phyloP scores from a whole-genome alignment of 2,113 vertebrate species.

The Solea solea region DNA sequence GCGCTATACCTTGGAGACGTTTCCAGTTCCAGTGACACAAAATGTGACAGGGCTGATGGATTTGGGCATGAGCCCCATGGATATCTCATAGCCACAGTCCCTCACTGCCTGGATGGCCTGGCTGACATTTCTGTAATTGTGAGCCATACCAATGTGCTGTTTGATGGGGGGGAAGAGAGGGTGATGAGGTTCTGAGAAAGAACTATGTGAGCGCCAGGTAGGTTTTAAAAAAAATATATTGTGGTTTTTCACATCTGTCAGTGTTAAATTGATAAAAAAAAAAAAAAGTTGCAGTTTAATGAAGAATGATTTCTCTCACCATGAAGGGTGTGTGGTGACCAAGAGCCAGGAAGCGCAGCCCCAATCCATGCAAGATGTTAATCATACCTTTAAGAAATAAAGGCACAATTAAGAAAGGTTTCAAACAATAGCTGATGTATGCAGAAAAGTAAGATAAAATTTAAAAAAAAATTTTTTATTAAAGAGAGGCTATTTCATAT shows the following conservation, averaged over 20 bases:
- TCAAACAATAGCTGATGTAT: neutral
- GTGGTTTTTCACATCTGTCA: too few relatives aligned
- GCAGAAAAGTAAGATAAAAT: too few relatives aligned
- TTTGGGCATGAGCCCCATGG: conserved; percentile 96
- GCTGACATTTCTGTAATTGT: conserved; percentile 97
- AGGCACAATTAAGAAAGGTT: neutral
- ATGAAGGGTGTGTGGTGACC: conserved; percentile 98
- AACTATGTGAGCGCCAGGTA: neutral
- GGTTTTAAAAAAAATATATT: too few relatives aligned
- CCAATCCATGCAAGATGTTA: conserved; percentile 95
- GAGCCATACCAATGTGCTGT: conserved; percentile 98
- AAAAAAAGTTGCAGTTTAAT: neutral
- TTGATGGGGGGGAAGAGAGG: neutral
- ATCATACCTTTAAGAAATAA: conserved; percentile 90
- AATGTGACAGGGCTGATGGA: conserved; percentile 95
- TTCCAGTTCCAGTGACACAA: conserved; percentile 97
- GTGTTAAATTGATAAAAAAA: neutral
- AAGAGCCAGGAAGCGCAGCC: conserved; percentile 92
- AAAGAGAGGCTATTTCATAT: too few relatives aligned
- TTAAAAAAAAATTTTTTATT: too few relatives aligned
- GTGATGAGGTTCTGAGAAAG: neutral
- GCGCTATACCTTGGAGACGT: conserved; percentile 92
- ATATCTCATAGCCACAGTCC: conserved; percentile 98
- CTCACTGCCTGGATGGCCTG: conserved; percentile 97
- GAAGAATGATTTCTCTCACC: conserved; percentile 78